Evolutionary conservation across 2,888 invertebrate species (phyloP).

Genomic region (Papilio gigon): DNA sequence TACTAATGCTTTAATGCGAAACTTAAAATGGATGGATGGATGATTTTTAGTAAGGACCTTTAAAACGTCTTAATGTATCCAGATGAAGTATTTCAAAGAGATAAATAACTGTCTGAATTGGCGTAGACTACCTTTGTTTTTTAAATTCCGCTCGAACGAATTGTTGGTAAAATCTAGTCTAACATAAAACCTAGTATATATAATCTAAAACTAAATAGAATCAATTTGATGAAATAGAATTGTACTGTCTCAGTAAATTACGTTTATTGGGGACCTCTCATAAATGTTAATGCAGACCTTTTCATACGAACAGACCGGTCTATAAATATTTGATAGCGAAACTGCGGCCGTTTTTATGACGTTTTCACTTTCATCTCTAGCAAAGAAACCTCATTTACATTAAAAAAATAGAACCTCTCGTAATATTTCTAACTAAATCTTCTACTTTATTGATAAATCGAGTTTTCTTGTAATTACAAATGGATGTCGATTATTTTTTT

Average conservation of each 20-base stretch:
- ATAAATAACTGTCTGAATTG: too few species aligned
- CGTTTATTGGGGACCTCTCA: conserved; percentile 18
- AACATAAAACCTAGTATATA: not conserved
- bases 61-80: too few species aligned
- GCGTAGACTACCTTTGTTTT: too few species aligned
- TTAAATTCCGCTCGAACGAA: too few species aligned
- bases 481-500: not conserved
- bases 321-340: conserved; percentile 30
- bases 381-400: conserved; percentile 4
- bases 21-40: too few species aligned
- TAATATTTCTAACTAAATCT: not conserved
- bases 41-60: too few species aligned
- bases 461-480: not conserved
- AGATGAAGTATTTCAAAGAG: too few species aligned
- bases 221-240: not conserved
- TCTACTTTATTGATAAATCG: not conserved
- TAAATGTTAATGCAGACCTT: conserved; percentile 32
- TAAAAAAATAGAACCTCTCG: not conserved
- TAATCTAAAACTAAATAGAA: not conserved
- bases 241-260: conserved; percentile 3
- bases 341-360: not conserved
- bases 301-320: conserved; percentile 24
- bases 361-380: conserved; percentile 15
- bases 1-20: too few species aligned
- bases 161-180: too few species aligned